Conservation (phyloP, 2,113 vertebrate genomes). For the Grus americana region DNA sequence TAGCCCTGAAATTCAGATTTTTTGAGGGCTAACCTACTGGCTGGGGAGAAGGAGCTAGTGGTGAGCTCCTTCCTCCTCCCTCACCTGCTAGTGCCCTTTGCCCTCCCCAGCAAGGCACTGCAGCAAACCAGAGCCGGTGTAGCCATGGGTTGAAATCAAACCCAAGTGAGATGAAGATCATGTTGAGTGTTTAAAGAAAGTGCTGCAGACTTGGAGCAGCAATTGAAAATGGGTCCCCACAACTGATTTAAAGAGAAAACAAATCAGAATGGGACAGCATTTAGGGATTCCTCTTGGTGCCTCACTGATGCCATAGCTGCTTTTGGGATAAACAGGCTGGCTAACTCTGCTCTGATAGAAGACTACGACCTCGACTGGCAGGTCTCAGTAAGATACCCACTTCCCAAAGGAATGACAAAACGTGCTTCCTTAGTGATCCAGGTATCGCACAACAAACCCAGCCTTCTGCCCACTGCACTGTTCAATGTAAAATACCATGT, state of each 20-base stretch:
- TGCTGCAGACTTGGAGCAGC: neutral
- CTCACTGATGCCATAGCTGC: neutral
- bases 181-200: neutral
- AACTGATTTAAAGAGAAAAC: neutral
- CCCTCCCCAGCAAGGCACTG: neutral
- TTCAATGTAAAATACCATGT: neutral
- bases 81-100: neutral
- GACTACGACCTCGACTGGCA: neutral
- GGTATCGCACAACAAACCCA: neutral
- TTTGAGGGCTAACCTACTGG: neutral
- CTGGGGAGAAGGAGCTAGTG: neutral
- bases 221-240: neutral
- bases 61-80: neutral
- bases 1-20: neutral
- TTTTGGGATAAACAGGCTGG: neutral
- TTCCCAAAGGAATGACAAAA: neutral
- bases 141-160: neutral
- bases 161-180: neutral
- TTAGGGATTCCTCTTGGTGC: neutral
- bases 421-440: accelerated
- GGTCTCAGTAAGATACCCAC: neutral
- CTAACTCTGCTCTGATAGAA: neutral
- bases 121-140: neutral
- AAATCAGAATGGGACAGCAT: neutral
- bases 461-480: neutral